phyloP scores from a whole-genome alignment of 2,888 invertebrate species.

The Myopa testacea region DNA sequence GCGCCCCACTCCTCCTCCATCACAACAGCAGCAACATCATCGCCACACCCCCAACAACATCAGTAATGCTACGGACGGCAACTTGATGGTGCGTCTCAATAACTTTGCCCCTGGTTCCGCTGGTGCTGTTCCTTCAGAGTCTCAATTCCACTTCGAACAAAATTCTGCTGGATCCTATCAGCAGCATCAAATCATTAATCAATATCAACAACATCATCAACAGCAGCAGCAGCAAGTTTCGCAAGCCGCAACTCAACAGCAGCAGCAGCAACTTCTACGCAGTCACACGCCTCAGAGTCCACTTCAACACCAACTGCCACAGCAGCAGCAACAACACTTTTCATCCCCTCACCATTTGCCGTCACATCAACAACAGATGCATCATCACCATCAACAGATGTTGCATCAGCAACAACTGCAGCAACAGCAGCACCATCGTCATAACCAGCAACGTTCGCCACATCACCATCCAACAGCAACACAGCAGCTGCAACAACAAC shows the following conservation, averaged over 20 bases:
- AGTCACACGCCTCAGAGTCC: conserved; percentile 58
- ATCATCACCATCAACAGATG: conserved; percentile 61
- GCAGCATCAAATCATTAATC: conserved; percentile 63
- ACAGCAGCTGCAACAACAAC: conserved; percentile 61
- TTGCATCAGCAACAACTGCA: conserved; percentile 55
- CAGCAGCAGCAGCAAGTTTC: conserved; percentile 54
- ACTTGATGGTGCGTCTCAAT: conserved; percentile 62
- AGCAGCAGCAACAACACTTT: conserved; percentile 56
- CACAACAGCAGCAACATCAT: conserved; percentile 53
- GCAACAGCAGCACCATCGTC: conserved; percentile 58
- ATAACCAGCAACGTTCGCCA: conserved; percentile 62
- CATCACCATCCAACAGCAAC: conserved; percentile 59
- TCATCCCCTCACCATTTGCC: conserved; percentile 57
- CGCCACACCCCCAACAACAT: conserved; percentile 58
- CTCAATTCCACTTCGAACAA: conserved; percentile 64
- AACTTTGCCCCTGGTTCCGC: conserved; percentile 53
- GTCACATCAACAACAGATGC: conserved; percentile 53
- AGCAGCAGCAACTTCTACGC: conserved; percentile 55
- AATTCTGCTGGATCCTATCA: conserved; percentile 59
- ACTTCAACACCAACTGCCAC: conserved; percentile 58
- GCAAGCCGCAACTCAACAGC: conserved; percentile 47
- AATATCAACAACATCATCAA: conserved; percentile 62
- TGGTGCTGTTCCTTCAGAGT: conserved; percentile 52
- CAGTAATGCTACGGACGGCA: conserved; percentile 57
- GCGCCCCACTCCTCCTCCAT: conserved; percentile 32